Evolutionary conservation across 2,113 vertebrate genomes (phyloP).

Genomic region (Myiozetetes cayanensis): DNA sequence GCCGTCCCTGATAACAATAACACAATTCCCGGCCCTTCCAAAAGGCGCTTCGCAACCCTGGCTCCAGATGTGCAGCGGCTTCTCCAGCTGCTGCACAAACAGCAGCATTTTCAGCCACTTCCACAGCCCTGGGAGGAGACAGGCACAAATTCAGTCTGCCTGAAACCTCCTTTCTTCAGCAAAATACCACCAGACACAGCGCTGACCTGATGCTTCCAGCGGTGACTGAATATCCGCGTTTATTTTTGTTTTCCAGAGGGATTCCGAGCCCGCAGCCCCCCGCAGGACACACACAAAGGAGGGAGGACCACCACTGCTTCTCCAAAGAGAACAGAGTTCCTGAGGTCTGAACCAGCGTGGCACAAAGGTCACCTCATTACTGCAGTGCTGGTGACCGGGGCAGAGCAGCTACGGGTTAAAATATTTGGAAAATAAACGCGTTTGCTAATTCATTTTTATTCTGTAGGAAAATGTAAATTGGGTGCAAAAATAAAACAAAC

Average conservation of each 20-base stretch:
- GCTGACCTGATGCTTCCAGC: background rate
- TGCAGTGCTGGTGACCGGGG: background rate
- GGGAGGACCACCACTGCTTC: background rate
- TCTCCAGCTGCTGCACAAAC: background rate
- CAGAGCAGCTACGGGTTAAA: background rate
- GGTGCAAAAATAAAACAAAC: constrained; percentile 61
- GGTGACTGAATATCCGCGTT: background rate
- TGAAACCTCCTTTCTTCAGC: background rate
- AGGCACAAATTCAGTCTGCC: background rate
- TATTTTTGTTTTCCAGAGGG: background rate
- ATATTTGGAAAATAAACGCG: background rate
- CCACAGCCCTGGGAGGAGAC: background rate
- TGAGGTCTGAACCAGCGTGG: background rate
- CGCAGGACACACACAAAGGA: constrained; percentile 11
- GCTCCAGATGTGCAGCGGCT: background rate
- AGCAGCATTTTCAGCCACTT: background rate
- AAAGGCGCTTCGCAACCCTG: background rate
- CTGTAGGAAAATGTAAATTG: constrained; percentile 27
- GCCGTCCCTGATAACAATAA: background rate
- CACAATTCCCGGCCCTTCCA: background rate
- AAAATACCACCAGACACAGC: background rate
- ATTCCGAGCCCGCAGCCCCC: background rate
- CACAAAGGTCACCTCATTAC: background rate
- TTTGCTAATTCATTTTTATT: background rate
- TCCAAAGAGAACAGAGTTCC: background rate